Evolutionary conservation across 1,140 invertebrate genomes (phyloP), one percentile per base, ranked within the genome.

Genomic region (Pachyrhynchus sulphureomaculatus): DNA sequence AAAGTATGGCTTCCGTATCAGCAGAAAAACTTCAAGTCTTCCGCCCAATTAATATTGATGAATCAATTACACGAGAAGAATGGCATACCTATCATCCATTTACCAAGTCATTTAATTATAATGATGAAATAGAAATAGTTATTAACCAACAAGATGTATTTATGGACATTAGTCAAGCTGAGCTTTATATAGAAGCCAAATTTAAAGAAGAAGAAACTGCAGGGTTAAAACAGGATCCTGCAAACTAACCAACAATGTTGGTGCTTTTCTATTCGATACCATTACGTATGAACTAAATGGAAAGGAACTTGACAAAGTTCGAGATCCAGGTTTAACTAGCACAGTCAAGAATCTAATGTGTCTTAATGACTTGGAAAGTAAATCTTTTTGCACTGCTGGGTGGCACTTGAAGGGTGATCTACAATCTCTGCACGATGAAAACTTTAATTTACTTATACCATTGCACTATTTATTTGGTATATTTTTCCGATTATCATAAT

Each of bases 201-300:
- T 57, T 68, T 36, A 66, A 67, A 34, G n/a, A 24, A 49, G 24
- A 51, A 10, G 18, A 36, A 32, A 56, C 67, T 61, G n/a, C n/a
- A n/a, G n/a, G n/a, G n/a, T n/a, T n/a, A 58, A 48, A 18, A 9
- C 24, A 12, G 21, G 54, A 61, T 41, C 32, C 32, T 70, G 64
- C 62, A 68, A 45, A 29, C 62, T 79, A 24, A 64, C 66, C 10
- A 78, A 77, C 64, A 79, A 78, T 67, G 68, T 62, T 13, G 59
- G 76, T 6, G 62, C 71, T 18, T 72, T 72, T 69, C 57, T 80
- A 8, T 80, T 81, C 68, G 71, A 76, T 57, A 76, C 78, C 62
- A 76, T 78, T 13, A 65, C 75, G 32, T 80, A 78, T 65, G 75
- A 78, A 68, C 5, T 80, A 3, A 77, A 77, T 65, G 75, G 71